phyloP scores from a whole-genome alignment of 2,888 invertebrate species.

The Calameuta pallipes region DNA sequence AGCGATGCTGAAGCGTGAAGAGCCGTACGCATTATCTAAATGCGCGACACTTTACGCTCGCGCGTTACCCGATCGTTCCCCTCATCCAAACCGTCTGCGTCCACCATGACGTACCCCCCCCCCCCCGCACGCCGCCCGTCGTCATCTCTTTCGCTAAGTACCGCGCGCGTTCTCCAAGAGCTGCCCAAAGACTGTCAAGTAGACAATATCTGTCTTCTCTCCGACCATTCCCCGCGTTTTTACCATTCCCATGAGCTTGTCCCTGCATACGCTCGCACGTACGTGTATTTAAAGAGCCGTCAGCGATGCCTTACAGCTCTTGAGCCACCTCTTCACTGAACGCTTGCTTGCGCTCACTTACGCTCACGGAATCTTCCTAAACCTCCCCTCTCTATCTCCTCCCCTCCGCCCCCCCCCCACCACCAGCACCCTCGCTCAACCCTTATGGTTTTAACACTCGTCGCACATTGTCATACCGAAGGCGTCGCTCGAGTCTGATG shows the following conservation, averaged over 20 bases:
- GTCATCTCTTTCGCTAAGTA: slow-evolving; percentile 29
- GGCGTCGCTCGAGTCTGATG: too few relatives aligned
- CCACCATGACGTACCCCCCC: slow-evolving; percentile 4
- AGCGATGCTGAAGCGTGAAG: slow-evolving; percentile 40
- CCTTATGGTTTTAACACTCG: too few relatives aligned
- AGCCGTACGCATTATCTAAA: slow-evolving; percentile 61
- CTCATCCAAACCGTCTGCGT: slow-evolving; percentile 19
- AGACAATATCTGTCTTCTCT: slow-evolving; percentile 36
- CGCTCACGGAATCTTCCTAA: too few relatives aligned
- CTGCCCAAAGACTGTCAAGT: slow-evolving; percentile 44
- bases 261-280: slow-evolving; percentile 8
- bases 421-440: too few relatives aligned
- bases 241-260: background rate
- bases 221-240: background rate
- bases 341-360: background rate
- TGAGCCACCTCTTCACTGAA: slow-evolving; percentile 7
- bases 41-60: slow-evolving; percentile 55
- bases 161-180: slow-evolving; percentile 35
- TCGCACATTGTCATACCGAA: too few relatives aligned
- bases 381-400: too few relatives aligned
- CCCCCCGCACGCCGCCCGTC: slow-evolving; percentile 10
- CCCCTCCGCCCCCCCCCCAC: too few relatives aligned
- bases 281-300: too few relatives aligned
- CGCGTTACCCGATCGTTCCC: slow-evolving; percentile 29
- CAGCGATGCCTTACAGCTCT: too few relatives aligned